These are phyloP conservation scores for Hydractinia echinata DNA, from an alignment of 30 jellyfish, hydroid and myxozoan species.

Conservation along the genomic window DNA sequence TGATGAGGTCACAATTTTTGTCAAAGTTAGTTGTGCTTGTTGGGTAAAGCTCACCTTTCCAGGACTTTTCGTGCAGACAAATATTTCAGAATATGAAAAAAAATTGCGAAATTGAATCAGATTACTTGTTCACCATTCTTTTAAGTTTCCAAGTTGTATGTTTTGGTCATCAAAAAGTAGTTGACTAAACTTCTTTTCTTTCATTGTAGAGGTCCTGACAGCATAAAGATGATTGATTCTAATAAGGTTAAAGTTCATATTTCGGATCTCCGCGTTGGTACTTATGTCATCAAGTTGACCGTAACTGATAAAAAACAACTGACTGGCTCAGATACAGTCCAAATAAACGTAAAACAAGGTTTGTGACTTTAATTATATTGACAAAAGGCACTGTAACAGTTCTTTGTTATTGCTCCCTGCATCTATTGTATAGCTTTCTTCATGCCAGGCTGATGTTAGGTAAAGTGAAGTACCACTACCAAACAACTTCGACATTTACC, in stretches of 20 bases:
- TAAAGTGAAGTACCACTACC: no score
- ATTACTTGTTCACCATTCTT: no score
- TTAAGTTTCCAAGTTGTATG: no score
- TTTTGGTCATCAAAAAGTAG: neutral
- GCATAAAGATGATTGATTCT: constrained; percentile 46
- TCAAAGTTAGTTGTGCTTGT: no score
- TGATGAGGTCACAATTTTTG: no score
- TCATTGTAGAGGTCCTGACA: constrained; percentile 72
- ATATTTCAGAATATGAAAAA: no score
- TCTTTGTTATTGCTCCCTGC: neutral
- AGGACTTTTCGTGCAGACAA: no score
- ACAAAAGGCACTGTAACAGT: neutral
- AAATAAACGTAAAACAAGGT: constrained; percentile 85
- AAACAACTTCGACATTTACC: no score
- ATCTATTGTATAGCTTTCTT: no score
- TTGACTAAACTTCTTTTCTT: neutral
- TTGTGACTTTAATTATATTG: neutral
- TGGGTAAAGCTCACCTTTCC: no score
- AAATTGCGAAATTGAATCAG: no score
- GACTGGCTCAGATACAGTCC: constrained; percentile 72
- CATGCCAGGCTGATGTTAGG: no score
- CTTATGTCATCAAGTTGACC: constrained; percentile 62
- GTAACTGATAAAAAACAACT: constrained; percentile 78
- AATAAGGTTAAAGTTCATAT: constrained; percentile 60
- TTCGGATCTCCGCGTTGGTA: constrained; percentile 71